phyloP scores from a whole-genome alignment of 1,140 invertebrate species.

The Leptoteleia sp. region DNA sequence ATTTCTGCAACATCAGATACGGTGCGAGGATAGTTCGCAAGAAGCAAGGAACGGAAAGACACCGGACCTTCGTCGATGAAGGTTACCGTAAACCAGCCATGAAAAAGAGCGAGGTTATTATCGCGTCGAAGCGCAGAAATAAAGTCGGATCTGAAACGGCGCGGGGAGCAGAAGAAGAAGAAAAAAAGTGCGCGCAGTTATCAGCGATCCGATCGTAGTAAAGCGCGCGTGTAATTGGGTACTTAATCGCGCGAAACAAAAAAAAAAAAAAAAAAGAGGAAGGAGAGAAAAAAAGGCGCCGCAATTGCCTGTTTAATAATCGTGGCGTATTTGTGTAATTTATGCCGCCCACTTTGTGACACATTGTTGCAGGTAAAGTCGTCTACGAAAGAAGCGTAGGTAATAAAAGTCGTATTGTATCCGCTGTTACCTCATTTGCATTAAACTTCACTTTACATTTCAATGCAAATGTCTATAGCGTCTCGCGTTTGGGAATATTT shows the following conservation, averaged over 20 bases:
- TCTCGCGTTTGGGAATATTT: too few relatives aligned
- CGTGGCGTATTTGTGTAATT: constrained; percentile 17
- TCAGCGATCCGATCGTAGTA: constrained; percentile 7
- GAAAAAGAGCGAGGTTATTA: constrained; percentile 32
- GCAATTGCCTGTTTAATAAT: constrained; percentile 12
- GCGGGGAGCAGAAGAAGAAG: neutral
- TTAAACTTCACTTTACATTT: constrained; percentile 19
- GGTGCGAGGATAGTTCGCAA: neutral
- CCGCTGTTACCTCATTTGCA: constrained; percentile 17
- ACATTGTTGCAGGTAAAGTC: constrained; percentile 34
- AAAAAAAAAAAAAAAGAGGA: too few relatives aligned
- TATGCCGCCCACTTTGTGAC: constrained; percentile 34
- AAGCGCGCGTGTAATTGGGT: constrained; percentile 10
- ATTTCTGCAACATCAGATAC: constrained; percentile 15
- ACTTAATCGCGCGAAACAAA: neutral
- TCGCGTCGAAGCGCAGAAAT: constrained; percentile 7
- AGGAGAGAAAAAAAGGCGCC: constrained; percentile 9
- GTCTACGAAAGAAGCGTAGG: constrained; percentile 9
- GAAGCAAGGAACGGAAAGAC: constrained; percentile 15
- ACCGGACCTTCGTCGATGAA: constrained; percentile 20
- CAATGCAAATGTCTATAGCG: neutral
- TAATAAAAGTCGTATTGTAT: constrained; percentile 2
- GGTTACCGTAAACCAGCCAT: constrained; percentile 29
- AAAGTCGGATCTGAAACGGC: constrained; percentile 9
- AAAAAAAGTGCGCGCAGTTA: too few relatives aligned